Conservation (phyloP, 2,113 vertebrate genomes). For the Oceanodroma tethys region DNA sequence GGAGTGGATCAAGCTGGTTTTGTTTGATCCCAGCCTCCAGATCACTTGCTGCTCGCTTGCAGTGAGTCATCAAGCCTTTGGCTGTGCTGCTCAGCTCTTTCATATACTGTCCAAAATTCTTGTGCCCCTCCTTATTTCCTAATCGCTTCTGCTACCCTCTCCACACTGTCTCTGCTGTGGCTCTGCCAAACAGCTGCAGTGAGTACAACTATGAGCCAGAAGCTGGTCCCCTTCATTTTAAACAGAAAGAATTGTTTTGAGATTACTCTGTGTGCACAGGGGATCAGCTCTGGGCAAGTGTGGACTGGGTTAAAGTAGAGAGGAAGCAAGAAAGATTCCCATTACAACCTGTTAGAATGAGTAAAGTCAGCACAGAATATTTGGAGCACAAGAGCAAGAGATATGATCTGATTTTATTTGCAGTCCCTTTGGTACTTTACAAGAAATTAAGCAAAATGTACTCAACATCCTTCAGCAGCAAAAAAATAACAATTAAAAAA, state of each 20-base stretch:
- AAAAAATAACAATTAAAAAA: background rate
- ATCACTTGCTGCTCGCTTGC: background rate
- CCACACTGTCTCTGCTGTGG: background rate
- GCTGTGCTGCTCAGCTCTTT: background rate
- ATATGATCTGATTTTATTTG: background rate
- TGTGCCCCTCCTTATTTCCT: conserved; percentile 5
- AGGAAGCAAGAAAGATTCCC: background rate
- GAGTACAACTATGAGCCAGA: background rate
- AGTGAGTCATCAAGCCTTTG: background rate
- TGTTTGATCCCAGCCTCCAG: background rate
- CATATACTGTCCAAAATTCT: background rate
- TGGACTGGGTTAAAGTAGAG: background rate
- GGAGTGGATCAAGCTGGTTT: background rate
- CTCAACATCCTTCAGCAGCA: background rate
- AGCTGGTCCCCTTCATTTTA: background rate
- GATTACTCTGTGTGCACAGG: background rate
- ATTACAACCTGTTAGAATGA: background rate
- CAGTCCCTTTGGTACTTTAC: background rate
- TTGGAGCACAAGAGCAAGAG: background rate
- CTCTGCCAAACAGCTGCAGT: conserved; percentile 17
- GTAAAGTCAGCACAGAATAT: background rate
- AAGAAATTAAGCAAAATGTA: background rate
- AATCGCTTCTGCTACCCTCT: background rate
- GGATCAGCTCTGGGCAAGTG: background rate
- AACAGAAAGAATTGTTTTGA: background rate